phyloP scores from a whole-genome alignment of 2,797 vertebrate genomes.

The Pantherophis vulpinus region DNA sequence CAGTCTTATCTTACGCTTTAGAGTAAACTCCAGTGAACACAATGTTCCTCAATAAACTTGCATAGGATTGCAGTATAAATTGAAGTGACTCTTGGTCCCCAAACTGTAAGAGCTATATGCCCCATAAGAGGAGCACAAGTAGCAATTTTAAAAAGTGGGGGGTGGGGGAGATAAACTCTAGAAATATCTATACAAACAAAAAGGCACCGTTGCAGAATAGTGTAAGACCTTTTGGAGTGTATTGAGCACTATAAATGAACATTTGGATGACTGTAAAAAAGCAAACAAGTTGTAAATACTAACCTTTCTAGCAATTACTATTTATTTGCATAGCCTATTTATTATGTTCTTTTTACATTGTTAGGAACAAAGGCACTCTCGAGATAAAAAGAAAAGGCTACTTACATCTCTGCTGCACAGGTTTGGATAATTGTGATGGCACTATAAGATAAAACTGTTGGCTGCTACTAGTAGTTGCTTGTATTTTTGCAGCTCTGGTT shows the following conservation, averaged over 20 bases:
- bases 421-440: not conserved
- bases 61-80: not conserved
- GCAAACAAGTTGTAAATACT: constrained; percentile 68
- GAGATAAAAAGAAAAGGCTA: constrained; percentile 56
- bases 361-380: constrained; percentile 63
- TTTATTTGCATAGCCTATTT: constrained; percentile 79
- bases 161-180: not conserved
- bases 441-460: not conserved
- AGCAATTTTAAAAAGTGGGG: not conserved
- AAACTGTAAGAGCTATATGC: constrained; percentile 15
- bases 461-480: not conserved
- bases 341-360: constrained; percentile 65
- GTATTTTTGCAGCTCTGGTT: not conserved
- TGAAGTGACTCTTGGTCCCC: not conserved
- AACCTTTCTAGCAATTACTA: constrained; percentile 71
- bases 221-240: constrained; percentile 50
- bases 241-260: constrained; percentile 46
- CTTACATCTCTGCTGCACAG: constrained; percentile 14
- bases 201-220: constrained; percentile 7
- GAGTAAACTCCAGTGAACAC: not conserved
- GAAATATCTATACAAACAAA: not conserved
- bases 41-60: not conserved
- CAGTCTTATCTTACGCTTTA: not conserved
- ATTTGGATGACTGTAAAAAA: constrained; percentile 63
- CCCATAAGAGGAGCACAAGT: constrained; percentile 27